Base-by-base conservation (phyloP, 2,113 vertebrate species). In the Tupaia chinensis region DNA sequence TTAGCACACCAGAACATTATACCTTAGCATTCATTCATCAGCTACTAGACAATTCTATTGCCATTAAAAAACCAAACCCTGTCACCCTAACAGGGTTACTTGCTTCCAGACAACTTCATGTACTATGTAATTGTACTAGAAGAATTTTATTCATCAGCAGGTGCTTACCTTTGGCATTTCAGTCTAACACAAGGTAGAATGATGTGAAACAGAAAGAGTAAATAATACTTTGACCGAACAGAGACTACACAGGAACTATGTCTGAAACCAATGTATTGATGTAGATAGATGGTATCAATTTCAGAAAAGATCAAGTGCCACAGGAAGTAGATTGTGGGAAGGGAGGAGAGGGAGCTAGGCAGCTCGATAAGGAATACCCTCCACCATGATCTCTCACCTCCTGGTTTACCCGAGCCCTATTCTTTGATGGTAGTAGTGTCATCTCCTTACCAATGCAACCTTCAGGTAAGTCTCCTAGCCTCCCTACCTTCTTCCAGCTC, bases 201-300 rank as follows among this genome's bases (percentile, higher is more conserved):
- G 25, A 63, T 23, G 19, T 66, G 63, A 82, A 76, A 94, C 53
- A 92, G 72, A 96, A 95, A 53, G 27, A 70, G 63, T 10, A 65
- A 77, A 56, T 16, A 77, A 63, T 2, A n/a, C n/a, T 81, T 83
- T 44, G n/a, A 86, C 76, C 85, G n/a, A 53, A 58, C 65, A 84
- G 87, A 83, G 44, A 65, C 80, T 23, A 53, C 12, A 61, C 9
- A 76, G 14, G n/a, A 25, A 66, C 32, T 29, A 44, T 61, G 11
- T 86, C 84, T 80, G 10, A 16, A 22, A 22, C 10, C 83, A 34
- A 19, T 22, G 4, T n/a, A 58, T 12, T 80, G 29, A 63, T 61
- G 7, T 73, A 66, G 84, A 63, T 74, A 79, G 81, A 27, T 23
- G 32, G 65, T 19, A 87, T 85, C 53, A 63, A 90, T 76, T 56